Conservation (phyloP, 2,888 invertebrate genomes). For the Melanchra persicariae region DNA sequence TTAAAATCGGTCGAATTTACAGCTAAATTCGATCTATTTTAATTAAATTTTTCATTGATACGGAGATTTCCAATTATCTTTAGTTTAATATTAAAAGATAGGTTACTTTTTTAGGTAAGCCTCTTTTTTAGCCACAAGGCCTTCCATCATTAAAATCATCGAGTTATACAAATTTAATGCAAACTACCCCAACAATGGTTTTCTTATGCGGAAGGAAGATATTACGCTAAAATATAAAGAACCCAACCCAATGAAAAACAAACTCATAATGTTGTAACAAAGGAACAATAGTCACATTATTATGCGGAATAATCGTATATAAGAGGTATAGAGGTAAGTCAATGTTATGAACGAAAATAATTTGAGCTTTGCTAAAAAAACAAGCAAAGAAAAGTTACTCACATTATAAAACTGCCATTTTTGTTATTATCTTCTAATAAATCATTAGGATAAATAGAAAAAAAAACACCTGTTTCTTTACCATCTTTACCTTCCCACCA, state of each 20-base stretch:
- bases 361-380: conserved; percentile 12
- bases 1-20: no score
- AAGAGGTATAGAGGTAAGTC: conserved; percentile 5
- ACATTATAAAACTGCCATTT: no score
- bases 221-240: conserved; percentile 2
- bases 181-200: background rate
- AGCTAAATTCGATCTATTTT: no score
- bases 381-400: background rate
- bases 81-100: no score
- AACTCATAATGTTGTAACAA: conserved; percentile 25
- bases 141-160: background rate
- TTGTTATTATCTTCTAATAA: no score
- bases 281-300: conserved; percentile 15
- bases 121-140: background rate
- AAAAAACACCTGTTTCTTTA: no score
- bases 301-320: conserved; percentile 2
- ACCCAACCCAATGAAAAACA: conserved; percentile 35
- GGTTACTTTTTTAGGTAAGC: no score
- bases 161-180: background rate
- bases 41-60: no score
- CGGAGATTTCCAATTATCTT: no score
- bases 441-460: no score
- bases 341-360: conserved; percentile 5
- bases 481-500: no score
- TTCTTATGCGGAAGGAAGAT: background rate